Base-by-base conservation (phyloP, 2,888 invertebrate species). In the Napeogenes inachia region DNA sequence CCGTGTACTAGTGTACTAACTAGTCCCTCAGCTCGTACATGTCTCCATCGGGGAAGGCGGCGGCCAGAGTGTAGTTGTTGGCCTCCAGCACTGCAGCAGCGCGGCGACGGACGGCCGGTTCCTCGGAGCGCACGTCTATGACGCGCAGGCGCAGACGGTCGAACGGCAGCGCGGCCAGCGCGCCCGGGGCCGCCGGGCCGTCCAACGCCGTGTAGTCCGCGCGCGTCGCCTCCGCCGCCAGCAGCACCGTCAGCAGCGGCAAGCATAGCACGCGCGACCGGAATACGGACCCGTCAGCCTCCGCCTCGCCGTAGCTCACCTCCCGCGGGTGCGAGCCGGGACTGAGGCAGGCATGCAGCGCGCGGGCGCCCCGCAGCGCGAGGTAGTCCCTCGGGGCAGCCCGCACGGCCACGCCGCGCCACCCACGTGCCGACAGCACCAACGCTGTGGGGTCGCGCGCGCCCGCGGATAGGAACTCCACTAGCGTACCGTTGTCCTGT, bases 211-310 rank as follows among this genome's bases (percentile, higher is more conserved):
- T 89, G 78, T 94, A 94, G 84, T 95, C 93, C 33, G 96, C 92
- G 47, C 85, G 87, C 8, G 94, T 92, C 56, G 93, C 92, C 76
- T 95, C 94, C 68, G 94, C 94, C 56, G 96, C 96, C 73, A 95
- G 84, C 80, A 97, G 90, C 67, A 97, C 91, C 2, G 96, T 96
- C 80, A 94, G 95, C 66, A 97, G 90, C 61, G 97, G 97, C 79
- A 96, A 95, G 85, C 97, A 97, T 79, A 95, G 95, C 67, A 97
- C 94, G 73, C 95, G 92, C 45, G 95, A 94, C 57, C 92, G 91
- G 81, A 94, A 94, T 72, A 93, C 71, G 0, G 74, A 56, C 61
- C 75, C 80, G 47, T 68, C 69, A 32, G 70, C 70, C 62, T 76
- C 80, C 3, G 76, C 56, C 64, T 82, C 95, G 76, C 77, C 91